A percentile compares a stretch with the other conserved stretches of the same genome.
These are phyloP conservation scores for Parauchenoglanis ngamensis DNA, from an alignment of 2,797 vertebrate genomes.

Conservation along the genomic window DNA sequence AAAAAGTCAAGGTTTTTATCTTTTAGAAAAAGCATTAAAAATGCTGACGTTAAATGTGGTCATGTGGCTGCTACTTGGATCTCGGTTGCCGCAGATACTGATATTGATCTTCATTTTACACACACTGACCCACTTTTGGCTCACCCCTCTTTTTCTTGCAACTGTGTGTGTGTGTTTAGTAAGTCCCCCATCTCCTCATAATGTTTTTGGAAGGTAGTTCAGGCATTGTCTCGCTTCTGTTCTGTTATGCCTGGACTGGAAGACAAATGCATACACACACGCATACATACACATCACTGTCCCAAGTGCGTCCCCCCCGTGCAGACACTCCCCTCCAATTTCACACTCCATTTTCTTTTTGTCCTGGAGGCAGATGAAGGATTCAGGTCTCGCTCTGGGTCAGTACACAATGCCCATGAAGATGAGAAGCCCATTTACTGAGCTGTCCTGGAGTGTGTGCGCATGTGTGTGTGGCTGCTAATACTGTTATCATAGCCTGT, in stretches of 20 bases:
- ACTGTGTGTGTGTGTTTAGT: neutral
- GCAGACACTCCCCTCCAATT: constrained; percentile 48
- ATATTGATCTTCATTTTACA: constrained; percentile 37
- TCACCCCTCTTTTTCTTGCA: neutral
- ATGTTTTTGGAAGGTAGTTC: constrained; percentile 8
- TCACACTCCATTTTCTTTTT: constrained; percentile 54
- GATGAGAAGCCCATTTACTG: constrained; percentile 20
- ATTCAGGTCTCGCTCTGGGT: constrained; percentile 35
- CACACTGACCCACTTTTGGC: constrained; percentile 49
- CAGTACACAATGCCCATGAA: constrained; percentile 32
- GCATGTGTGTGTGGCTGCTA: neutral
- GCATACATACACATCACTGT: neutral
- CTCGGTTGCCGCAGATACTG: neutral
- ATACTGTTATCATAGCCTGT: neutral
- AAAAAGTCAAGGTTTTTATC: neutral
- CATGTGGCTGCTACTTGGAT: neutral
- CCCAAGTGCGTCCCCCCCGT: neutral
- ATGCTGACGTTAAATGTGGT: neutral
- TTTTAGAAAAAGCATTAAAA: neutral
- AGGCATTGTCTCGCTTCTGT: constrained; percentile 8
- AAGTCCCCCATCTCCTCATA: neutral
- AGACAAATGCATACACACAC: constrained; percentile 1
- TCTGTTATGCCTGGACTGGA: constrained; percentile 23
- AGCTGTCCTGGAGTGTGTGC: constrained; percentile 15
- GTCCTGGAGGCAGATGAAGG: constrained; percentile 33